Evolutionary conservation across 1,140 invertebrate genomes (phyloP), one percentile per base, ranked within the genome.

Genomic region (Lepidostoma basale): DNA sequence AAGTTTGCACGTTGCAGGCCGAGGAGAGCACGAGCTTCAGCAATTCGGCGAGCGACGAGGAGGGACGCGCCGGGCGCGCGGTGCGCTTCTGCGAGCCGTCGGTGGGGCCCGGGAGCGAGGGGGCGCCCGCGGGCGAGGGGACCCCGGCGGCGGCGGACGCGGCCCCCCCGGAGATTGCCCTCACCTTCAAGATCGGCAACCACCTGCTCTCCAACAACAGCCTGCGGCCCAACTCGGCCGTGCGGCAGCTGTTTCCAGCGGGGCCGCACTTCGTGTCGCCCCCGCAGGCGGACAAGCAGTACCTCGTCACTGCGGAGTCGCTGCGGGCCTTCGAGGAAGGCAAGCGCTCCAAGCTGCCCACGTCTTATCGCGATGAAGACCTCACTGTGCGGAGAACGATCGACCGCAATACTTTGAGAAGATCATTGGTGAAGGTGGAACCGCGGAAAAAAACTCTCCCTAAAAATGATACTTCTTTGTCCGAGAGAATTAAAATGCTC

Each of bases 401-500:
- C 72, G 90, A 92, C 70, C 84, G 90, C 18, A 92, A 92, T 73
- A 89, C 89, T 0, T 76, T 92, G 10, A 76, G 89, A 2, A 79
- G 90, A 18, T 90, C 88, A 9, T 76, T 91, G 63, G 88, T 93
- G 73, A 86, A 91, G 78, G 86, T 87, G 79, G 76, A 87, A 73
- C 74, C 78, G 10, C 74, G 78, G 26, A 85, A 84, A 76, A 85
- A 85, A 69, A 77, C 74, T 14, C 75, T 78, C 52, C 79, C 81
- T 67, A 86, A 85, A 75, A 85, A 82, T 47, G 85, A 87, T 69
- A 86, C 86, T 63, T 92, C 91, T 0, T 76, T 94, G 12, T 89
- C 92, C 22, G 92, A 94, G 72, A 84, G 91, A 45, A 93, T 94
- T 62, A 87, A 90, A 40, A 88, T 92, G 72, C 78, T 94, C 14